Evolutionary conservation across 2,888 invertebrate genomes (phyloP).

Genomic region (Gymnoscelis rufifasciata): DNA sequence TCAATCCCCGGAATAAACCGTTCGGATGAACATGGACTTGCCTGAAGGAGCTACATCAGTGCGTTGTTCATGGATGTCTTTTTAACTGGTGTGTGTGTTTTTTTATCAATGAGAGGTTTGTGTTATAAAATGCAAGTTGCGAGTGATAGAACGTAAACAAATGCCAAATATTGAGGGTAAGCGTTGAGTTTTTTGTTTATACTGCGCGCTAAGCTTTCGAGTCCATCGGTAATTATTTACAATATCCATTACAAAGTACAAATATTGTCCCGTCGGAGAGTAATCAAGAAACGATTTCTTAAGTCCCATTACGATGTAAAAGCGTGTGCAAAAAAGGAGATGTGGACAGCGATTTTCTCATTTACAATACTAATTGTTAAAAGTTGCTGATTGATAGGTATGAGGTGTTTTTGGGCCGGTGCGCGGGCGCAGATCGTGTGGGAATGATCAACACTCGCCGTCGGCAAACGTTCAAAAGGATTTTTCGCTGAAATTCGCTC

Average conservation of each 20-base stretch:
- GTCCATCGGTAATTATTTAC: slow-evolving; percentile 18
- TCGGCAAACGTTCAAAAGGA: slow-evolving; percentile 64
- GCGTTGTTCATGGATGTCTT: slow-evolving; percentile 79
- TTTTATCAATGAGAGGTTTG: slow-evolving; percentile 33
- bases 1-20: slow-evolving; percentile 48
- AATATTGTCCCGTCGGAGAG: slow-evolving; percentile 14
- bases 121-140: slow-evolving; percentile 33
- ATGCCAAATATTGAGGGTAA: slow-evolving; percentile 44
- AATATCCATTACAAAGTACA: slow-evolving; percentile 19
- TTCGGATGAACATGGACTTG: slow-evolving; percentile 76
- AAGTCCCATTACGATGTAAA: slow-evolving; percentile 17
- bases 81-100: slow-evolving; percentile 74
- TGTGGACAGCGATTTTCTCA: slow-evolving; percentile 13
- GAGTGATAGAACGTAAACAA: slow-evolving; percentile 45
- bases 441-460: slow-evolving; percentile 68
- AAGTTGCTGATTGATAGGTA: slow-evolving; percentile 31
- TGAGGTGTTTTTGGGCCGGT: slow-evolving; percentile 57
- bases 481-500: slow-evolving; percentile 60
- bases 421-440: slow-evolving; percentile 58
- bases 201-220: slow-evolving; percentile 27
- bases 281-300: slow-evolving; percentile 20
- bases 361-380: slow-evolving; percentile 22
- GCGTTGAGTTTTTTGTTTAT: slow-evolving; percentile 38
- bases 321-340: slow-evolving; percentile 16
- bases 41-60: slow-evolving; percentile 72